Evolutionary conservation across 1,140 invertebrate species (phyloP), one percentile per base, ranked within the genome.

Genomic region (Propsilocerus akamusi): DNA sequence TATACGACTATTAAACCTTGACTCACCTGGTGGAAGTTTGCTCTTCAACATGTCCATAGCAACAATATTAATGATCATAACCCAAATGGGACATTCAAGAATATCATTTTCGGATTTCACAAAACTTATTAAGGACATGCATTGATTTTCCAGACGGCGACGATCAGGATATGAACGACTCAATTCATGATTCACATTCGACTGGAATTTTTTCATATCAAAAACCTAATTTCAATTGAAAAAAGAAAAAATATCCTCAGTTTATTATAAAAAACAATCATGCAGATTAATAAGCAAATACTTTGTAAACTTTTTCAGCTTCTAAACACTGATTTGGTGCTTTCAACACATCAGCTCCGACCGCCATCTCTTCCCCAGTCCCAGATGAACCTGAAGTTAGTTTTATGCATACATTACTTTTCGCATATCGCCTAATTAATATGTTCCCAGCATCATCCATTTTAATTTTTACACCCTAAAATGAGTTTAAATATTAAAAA

Each of bases 141-240:
- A 95, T 58, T 94, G 89, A 47, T 78, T 82, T 68, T 95, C 87
- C 57, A 95, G 66, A 55, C 86, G 76, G 52, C 78, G 70, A 52
- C 89, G 74, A 60, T 95, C 90, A 0, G 90, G 88, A 68, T 94
- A 94, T 1, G 86, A 78, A 52, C 88, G 72, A 50, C 80, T 71
- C 51, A 91, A 72, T 68, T 96, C 90, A n/a, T 86, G 74, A 55
- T 80, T 84, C 25, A 96, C 81, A 67, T 93, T 93, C 46, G 82
- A 80, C 68, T 92, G 86, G 68, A 95, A 97, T 66, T 93, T 94
- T 64, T 89, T 91, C 86, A 96, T 94, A 68, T 97, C 92, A 65
- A 97, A 97, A 46, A 95, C 65, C 80, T 89, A 66, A 1, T 68
- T 61, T 57, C 59, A 56, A 61, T 56, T 59, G 5, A 53, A 17